phyloP scores from a whole-genome alignment of 1,140 invertebrate species.

The Lucilia cuprina region DNA sequence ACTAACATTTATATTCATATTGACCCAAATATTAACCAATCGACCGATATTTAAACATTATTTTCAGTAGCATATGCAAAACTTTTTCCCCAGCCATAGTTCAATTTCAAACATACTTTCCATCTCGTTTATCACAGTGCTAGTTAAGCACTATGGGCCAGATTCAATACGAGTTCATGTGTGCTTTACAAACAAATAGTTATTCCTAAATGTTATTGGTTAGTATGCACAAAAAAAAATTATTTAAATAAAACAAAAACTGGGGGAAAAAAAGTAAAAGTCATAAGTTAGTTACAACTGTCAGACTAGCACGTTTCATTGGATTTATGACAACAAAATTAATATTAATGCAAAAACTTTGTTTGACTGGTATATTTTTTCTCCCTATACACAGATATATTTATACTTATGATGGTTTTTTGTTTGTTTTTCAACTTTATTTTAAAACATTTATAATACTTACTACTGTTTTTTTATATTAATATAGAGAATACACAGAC shows the following conservation, averaged over 20 bases:
- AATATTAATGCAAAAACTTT: conserved; percentile 57
- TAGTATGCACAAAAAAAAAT: not conserved
- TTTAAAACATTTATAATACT: not conserved
- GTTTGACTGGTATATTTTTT: conserved; percentile 17
- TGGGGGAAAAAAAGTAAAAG: conserved; percentile 8
- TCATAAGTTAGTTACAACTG: conserved; percentile 29
- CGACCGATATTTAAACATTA: conserved; percentile 26
- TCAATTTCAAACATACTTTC: not conserved
- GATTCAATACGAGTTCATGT: too few relatives aligned
- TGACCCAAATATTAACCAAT: conserved; percentile 32
- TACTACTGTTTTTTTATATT: not conserved
- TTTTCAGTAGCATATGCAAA: conserved; percentile 11
- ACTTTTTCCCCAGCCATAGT: not conserved
- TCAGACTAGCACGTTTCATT: conserved; percentile 47
- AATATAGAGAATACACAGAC: not conserved
- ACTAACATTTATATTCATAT: conserved; percentile 22
- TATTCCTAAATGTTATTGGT: not conserved
- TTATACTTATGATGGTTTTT: not conserved
- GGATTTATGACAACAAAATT: conserved; percentile 59
- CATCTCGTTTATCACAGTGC: not conserved
- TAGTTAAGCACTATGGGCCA: not conserved
- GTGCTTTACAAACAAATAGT: too few relatives aligned
- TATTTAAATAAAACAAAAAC: not conserved
- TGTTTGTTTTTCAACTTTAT: not conserved
- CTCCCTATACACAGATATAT: conserved; percentile 13